These are phyloP conservation scores for Bombus polaris DNA, from an alignment of 1,140 invertebrate genomes.

Conservation along the genomic window DNA sequence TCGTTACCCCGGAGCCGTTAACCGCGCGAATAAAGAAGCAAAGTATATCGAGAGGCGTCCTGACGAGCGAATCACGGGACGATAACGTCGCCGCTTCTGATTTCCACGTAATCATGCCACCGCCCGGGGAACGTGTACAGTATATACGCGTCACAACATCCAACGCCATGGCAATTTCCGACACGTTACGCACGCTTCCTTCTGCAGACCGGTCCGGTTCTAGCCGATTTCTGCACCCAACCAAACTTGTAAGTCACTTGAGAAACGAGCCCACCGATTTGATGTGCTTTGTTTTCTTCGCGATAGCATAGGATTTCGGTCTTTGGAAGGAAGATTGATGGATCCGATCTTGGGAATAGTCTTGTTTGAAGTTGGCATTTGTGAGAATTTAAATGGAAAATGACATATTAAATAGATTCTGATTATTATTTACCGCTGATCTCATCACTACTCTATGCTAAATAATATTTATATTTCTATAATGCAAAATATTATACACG, in stretches of 20 bases:
- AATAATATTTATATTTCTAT: background rate
- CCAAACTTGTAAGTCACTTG: conserved; percentile 4
- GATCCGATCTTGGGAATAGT: background rate
- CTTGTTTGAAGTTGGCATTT: background rate
- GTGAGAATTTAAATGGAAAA: background rate
- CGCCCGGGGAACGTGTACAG: background rate
- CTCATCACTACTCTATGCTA: too few species aligned
- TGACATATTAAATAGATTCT: background rate
- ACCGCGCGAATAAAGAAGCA: conserved; percentile 31
- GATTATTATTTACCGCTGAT: too few species aligned
- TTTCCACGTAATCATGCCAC: conserved; percentile 16
- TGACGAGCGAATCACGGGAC: conserved; percentile 40
- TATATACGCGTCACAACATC: background rate
- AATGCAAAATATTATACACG: background rate
- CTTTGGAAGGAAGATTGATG: conserved; percentile 28
- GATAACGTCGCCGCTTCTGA: conserved; percentile 18
- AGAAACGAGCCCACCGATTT: background rate
- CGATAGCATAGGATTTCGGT: background rate
- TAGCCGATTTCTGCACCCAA: background rate
- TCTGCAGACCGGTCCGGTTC: background rate
- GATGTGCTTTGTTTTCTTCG: background rate
- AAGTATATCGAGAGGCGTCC: conserved; percentile 38
- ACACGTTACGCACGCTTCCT: background rate
- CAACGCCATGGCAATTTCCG: background rate
- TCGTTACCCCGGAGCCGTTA: conserved; percentile 59